These are phyloP conservation scores for Gambusia holbrooki DNA, from an alignment of 2,113 vertebrate species.

Conservation along the genomic window DNA sequence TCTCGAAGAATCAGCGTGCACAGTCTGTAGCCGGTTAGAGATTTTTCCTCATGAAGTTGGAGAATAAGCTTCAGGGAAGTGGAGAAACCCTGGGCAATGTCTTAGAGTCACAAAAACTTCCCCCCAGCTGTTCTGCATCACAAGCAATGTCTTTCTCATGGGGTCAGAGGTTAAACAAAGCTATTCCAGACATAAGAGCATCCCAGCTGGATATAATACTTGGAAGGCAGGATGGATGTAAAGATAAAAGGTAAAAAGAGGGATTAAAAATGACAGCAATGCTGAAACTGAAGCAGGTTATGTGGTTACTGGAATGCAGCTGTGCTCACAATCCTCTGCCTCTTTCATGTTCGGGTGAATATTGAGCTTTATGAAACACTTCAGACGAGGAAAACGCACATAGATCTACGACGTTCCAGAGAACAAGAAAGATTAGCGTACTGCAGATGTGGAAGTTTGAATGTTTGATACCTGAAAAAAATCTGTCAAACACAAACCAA, in stretches of 20 bases:
- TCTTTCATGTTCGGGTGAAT: not conserved
- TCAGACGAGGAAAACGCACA: not conserved
- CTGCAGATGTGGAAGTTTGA: not conserved
- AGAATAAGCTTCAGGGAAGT: conserved; percentile 3
- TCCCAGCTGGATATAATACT: conserved; percentile 25
- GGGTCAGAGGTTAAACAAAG: conserved; percentile 47
- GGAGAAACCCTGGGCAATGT: conserved; percentile 18
- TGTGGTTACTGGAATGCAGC: not conserved
- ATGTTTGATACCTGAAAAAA: not conserved
- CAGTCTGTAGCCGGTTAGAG: not conserved
- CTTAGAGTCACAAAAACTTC: not conserved
- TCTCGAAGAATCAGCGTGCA: too few species aligned
- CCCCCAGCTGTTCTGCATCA: conserved; percentile 47
- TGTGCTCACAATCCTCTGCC: not conserved
- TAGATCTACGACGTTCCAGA: not conserved
- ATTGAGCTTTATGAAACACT: not conserved
- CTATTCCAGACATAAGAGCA: conserved; percentile 34
- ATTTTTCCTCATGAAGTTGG: conserved; percentile 31
- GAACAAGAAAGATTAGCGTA: not conserved
- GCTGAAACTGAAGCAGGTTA: not conserved
- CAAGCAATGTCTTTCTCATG: conserved; percentile 16
- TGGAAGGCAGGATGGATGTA: conserved; percentile 8
- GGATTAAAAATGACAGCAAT: conserved; percentile 21
- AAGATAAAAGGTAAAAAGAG: not conserved
- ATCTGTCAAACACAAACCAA: too few species aligned